Percentiles rank a stretch among this genome's conserved stretches.
phyloP scores from a whole-genome alignment of 2,113 vertebrate species.

The Cavia porcellus region DNA sequence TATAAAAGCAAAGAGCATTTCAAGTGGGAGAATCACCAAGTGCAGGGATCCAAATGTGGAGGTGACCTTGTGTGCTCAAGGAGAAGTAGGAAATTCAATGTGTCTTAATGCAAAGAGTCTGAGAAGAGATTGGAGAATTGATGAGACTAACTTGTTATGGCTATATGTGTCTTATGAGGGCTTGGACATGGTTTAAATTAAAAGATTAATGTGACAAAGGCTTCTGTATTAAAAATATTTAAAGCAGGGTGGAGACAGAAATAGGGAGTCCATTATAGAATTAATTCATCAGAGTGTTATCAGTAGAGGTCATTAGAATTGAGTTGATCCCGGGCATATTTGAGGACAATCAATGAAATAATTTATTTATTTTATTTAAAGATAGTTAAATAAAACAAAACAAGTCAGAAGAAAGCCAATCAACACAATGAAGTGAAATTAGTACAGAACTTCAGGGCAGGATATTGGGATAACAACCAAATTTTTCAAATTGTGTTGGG shows the following conservation, averaged over 20 bases:
- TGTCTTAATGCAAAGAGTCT: not conserved
- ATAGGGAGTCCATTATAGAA: not conserved
- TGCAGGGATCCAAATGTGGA: not conserved
- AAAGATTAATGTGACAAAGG: not conserved
- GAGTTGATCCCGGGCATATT: not conserved
- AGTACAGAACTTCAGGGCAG: too few relatives aligned
- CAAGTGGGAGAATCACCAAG: not conserved
- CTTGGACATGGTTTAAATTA: not conserved
- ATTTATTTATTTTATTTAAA: too few relatives aligned
- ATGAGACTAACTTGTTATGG: not conserved
- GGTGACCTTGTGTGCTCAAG: not conserved
- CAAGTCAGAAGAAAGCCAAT: too few relatives aligned
- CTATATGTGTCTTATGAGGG: not conserved
- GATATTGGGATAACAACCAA: too few relatives aligned
- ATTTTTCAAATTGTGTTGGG: not conserved
- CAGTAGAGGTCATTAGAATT: not conserved
- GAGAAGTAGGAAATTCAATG: not conserved
- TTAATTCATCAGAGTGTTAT: not conserved
- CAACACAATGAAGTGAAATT: too few relatives aligned
- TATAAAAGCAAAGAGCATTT: not conserved
- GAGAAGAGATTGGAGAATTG: not conserved
- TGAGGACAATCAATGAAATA: not conserved
- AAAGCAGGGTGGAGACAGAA: not conserved
- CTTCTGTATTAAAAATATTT: not conserved
- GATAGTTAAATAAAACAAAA: too few relatives aligned